Conservation (phyloP, 2,888 invertebrate genomes). For the Dryobotodes eremita region DNA sequence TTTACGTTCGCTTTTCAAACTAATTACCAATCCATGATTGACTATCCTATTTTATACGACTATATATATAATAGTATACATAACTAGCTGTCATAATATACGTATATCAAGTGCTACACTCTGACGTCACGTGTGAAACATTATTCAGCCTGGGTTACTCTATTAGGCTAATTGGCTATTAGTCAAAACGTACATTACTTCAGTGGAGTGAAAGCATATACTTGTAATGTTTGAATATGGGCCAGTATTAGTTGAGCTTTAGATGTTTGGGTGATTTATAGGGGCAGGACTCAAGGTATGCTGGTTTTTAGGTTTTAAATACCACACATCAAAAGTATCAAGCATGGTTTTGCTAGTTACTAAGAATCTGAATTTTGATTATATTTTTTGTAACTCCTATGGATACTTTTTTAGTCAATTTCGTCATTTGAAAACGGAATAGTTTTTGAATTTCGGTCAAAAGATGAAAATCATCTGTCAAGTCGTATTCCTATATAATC, state of each 20-base stretch:
- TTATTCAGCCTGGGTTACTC: slow-evolving; percentile 46
- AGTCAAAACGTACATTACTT: slow-evolving; percentile 59
- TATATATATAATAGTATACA: background rate
- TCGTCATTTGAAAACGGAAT: no score
- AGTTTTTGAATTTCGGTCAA: no score
- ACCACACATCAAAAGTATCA: background rate
- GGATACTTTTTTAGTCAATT: no score
- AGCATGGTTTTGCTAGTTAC: no score
- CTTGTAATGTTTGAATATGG: slow-evolving; percentile 2
- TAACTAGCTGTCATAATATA: slow-evolving; percentile 26
- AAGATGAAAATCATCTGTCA: no score
- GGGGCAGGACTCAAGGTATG: background rate
- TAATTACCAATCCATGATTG: slow-evolving; percentile 27
- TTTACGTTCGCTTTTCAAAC: slow-evolving; percentile 6
- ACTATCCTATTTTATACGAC: no score
- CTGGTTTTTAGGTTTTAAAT: background rate
- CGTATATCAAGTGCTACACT: slow-evolving; percentile 36
- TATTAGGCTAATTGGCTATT: slow-evolving; percentile 67
- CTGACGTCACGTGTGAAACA: slow-evolving; percentile 47
- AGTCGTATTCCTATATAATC: no score
- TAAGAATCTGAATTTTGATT: no score
- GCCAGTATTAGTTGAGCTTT: slow-evolving; percentile 4
- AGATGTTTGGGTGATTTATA: background rate
- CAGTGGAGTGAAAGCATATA: slow-evolving; percentile 26
- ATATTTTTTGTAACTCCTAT: no score